Percentiles rank a stretch among this genome's conserved stretches.
phyloP scores from a whole-genome alignment of 1,140 invertebrate species.

The Macrocentrus cingulum region DNA sequence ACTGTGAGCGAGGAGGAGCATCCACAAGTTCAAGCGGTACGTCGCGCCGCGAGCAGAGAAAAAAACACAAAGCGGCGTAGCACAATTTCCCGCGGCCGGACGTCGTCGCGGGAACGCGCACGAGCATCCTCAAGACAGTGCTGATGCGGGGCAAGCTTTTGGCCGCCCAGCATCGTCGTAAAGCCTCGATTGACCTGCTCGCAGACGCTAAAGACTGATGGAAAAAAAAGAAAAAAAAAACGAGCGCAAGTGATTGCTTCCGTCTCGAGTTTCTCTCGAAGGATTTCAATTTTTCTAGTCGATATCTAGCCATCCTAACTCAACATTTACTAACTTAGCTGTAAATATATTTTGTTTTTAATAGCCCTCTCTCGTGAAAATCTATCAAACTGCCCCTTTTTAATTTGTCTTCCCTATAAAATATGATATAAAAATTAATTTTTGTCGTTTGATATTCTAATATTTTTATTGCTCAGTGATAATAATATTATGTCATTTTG shows the following conservation, averaged over 20 bases:
- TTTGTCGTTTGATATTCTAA: no score
- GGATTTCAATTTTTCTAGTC: slow-evolving; percentile 3
- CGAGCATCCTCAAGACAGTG: slow-evolving; percentile 49
- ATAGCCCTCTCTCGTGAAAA: no score
- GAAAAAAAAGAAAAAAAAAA: neutral
- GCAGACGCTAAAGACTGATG: slow-evolving; percentile 28
- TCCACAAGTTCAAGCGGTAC: slow-evolving; percentile 30
- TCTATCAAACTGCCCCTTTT: no score
- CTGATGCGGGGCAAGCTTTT: slow-evolving; percentile 45
- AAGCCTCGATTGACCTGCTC: slow-evolving; percentile 44
- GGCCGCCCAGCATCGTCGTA: slow-evolving; percentile 36
- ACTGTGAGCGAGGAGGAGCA: slow-evolving; percentile 46
- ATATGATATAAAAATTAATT: no score
- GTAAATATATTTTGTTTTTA: neutral
- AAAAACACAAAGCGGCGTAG: slow-evolving; percentile 64
- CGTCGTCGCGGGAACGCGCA: slow-evolving; percentile 49
- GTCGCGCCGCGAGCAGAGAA: slow-evolving; percentile 57
- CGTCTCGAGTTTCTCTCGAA: neutral
- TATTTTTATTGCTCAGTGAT: no score
- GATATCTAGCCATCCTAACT: neutral
- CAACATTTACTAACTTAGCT: no score
- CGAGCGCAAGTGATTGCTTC: slow-evolving; percentile 1
- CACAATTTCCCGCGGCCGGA: slow-evolving; percentile 52
- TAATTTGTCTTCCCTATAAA: no score
- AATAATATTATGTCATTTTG: no score